phyloP scores from a whole-genome alignment of 2,888 invertebrate species.

The Mimumesa dahlbomi region DNA sequence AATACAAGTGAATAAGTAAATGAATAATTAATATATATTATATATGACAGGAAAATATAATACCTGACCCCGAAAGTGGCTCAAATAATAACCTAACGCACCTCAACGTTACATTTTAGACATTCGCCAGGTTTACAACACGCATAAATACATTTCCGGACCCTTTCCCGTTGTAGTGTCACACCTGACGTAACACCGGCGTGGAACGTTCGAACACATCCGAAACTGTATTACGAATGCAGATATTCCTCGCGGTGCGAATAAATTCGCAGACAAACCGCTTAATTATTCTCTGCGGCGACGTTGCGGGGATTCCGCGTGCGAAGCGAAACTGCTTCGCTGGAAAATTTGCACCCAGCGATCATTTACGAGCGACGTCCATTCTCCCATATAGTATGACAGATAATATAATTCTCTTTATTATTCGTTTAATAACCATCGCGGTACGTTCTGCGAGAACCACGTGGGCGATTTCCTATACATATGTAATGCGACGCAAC shows the following conservation, averaged over 20 bases:
- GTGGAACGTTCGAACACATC: too few relatives aligned
- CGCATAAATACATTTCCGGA: too few relatives aligned
- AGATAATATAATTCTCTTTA: constrained; percentile 56
- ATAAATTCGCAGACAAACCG: background rate
- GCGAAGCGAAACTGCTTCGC: constrained; percentile 28
- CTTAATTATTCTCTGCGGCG: constrained; percentile 24
- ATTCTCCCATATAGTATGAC: constrained; percentile 10
- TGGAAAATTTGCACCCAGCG: background rate
- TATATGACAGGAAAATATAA: too few relatives aligned
- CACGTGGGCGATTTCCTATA: constrained; percentile 38
- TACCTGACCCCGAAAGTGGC: too few relatives aligned
- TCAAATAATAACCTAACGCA: too few relatives aligned
- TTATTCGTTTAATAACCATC: constrained; percentile 53
- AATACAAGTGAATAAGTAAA: too few relatives aligned
- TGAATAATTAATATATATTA: too few relatives aligned
- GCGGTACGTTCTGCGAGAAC: constrained; percentile 17
- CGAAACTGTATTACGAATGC: too few relatives aligned
- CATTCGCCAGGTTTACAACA: too few relatives aligned
- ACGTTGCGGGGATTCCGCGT: constrained; percentile 1
- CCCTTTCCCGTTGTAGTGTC: too few relatives aligned
- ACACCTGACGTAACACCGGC: too few relatives aligned
- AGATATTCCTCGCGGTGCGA: background rate
- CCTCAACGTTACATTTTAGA: too few relatives aligned
- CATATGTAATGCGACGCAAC: constrained; percentile 17
- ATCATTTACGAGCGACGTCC: background rate